Evolutionary conservation across 1,140 invertebrate genomes (phyloP), one percentile per base, ranked within the genome.

Genomic region (Cotesia typhae): DNA sequence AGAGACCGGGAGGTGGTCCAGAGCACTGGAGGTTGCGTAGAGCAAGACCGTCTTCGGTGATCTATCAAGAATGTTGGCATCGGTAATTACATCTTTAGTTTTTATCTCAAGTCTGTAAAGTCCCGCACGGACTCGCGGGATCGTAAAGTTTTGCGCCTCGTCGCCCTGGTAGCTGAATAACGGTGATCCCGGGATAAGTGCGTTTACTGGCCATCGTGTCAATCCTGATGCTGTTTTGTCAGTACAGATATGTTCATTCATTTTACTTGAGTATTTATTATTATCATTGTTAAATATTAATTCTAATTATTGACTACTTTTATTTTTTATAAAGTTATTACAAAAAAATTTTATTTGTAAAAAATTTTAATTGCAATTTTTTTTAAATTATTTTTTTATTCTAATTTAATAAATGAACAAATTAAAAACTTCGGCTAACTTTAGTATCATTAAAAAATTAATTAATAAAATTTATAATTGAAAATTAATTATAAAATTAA

Each of bases 31-130:
- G 0, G 85, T 86, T 4, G 83, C 85, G 52, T 86, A 87, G 37
- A 87, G 75, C 4, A 85, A 79, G 38, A 87, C 85, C n/a, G 82
- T 86, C 69, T 82, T 80, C 41, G 84, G 82, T 12, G 78, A 75
- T 3, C 65, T 67, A 63, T 69, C 53, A 4, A 74, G 76, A 60
- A 74, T 76, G 57, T 68, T 59, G 35, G 63, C 63, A 35, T 66
- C 72, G 7, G 78, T 74, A 41, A 5, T 41, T 41, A 41, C 10
- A 10, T 41, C 41, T 55, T 80, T 53, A 14, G 85, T 80, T 71
- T 82, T 83, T 73, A 87, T 87, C 72, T 86, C 85, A 78, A 87
- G 84, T 76, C 82, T 83, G 75, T 87, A 87, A n/a, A 86, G 78
- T n/a, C 85, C 84, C 47, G 82, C 81, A 28, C 82, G 78, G 28